Base-by-base conservation (phyloP, 2,113 vertebrate genomes). In the Gulo gulo region DNA sequence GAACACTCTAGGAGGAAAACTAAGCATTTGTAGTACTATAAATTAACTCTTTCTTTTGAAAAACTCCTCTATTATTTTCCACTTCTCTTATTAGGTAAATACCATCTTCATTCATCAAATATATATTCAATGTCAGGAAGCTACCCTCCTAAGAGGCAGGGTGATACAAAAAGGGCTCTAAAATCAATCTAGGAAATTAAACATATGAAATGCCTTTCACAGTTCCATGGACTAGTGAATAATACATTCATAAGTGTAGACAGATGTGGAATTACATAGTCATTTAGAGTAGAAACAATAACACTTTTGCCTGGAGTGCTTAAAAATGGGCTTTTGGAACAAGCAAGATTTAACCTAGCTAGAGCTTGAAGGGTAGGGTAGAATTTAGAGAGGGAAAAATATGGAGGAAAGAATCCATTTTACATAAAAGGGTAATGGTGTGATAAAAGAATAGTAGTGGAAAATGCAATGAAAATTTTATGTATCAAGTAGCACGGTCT, bases 201-300 rank as follows among this genome's bases (percentile, higher is more conserved):
- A 91, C 31, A 83, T 71, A 45, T 6, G 10, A 73, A 97, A 29
- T 65, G 57, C 0, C n/a, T 88, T 97, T 89, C 47, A 84, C 26
- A 47, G n/a, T 89, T 86, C 65, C 91, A 42, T 82, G 73, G n/a
- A 67, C 65, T 69, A 82, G 63, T 93, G 91, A 96, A 91, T 89
- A 95, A 95, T 69, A 10, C 39, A 80, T 95, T 96, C 59, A 55
- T 50, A 93, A 73, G 12, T 76, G 29, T 76, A 93, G 92, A 86
- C 96, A 96, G 92, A 96, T 94, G 85, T 91, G 95, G 82, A 91
- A 94, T 93, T 91, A 65, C 71, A 78, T 13, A 91, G 31, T 15
- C 63, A 69, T 85, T 96, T 78, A 61, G 42, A 78, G 45, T 97
- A 57, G 88, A 80, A 97, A 97, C 65, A 93, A 83, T 78, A 90